phyloP scores from a whole-genome alignment of 2,888 invertebrate genomes.

The Dicyrtomina minuta region DNA sequence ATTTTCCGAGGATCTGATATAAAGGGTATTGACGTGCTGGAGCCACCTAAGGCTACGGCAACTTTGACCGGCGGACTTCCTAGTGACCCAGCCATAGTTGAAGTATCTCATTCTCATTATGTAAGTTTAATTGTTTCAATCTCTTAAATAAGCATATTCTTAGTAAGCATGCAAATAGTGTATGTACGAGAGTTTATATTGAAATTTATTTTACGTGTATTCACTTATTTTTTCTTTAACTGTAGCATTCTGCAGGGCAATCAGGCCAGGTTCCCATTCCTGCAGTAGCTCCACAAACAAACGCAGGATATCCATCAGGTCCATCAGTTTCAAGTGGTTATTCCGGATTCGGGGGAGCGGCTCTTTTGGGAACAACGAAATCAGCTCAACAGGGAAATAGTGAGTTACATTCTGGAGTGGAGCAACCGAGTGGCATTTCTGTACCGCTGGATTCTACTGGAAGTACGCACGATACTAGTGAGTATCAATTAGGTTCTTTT shows the following conservation, averaged over 20 bases:
- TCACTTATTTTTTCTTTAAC: not conserved
- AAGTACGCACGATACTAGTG: conserved; percentile 40
- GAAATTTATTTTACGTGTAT: not conserved
- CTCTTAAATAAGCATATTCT: too few relatives aligned
- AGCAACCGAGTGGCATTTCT: conserved; percentile 39
- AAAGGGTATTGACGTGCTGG: conserved; percentile 91
- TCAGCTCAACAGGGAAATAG: conserved; percentile 34
- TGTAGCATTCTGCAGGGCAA: conserved; percentile 27
- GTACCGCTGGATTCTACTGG: conserved; percentile 38
- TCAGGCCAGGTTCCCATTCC: conserved; percentile 10
- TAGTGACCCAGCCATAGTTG: conserved; percentile 98
- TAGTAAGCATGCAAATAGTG: too few relatives aligned
- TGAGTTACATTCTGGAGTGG: conserved; percentile 37
- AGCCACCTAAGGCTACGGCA: conserved; percentile 79
- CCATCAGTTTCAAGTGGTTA: conserved; percentile 1
- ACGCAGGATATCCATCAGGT: conserved; percentile 10
- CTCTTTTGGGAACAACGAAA: conserved; percentile 5
- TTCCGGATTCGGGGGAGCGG: conserved; percentile 17
- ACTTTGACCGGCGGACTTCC: conserved; percentile 66
- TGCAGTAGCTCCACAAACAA: not conserved
- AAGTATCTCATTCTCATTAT: conserved; percentile 59
- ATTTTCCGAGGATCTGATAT: conserved; percentile 97
- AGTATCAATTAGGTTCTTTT: conserved; percentile 23
- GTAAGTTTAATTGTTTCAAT: conserved; percentile 34
- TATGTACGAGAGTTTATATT: too few relatives aligned